Percentiles rank a stretch among this genome's conserved stretches.
Evolutionary conservation across 1,140 invertebrate genomes (phyloP).

Genomic region (Physella acuta): DNA sequence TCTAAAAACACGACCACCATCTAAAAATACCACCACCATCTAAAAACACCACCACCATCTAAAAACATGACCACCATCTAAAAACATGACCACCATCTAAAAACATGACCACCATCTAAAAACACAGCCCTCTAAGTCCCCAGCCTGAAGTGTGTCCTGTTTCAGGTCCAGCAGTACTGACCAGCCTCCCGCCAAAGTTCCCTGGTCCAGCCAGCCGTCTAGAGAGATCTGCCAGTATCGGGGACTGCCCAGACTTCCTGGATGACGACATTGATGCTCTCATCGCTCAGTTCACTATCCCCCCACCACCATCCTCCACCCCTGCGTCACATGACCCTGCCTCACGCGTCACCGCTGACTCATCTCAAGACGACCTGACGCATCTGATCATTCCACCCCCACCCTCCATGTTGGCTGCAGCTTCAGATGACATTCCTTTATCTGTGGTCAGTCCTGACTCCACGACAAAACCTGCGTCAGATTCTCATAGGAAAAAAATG

Average conservation of each 20-base stretch:
- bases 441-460: not conserved
- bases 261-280: constrained; percentile 72
- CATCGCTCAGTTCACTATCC: constrained; percentile 78
- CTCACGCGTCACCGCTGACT: not conserved
- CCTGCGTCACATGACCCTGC: not conserved
- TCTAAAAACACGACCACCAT: too few relatives aligned
- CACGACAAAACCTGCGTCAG: constrained; percentile 26
- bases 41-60: too few relatives aligned
- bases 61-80: too few relatives aligned
- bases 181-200: not conserved
- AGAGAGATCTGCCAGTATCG: constrained; percentile 28
- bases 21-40: too few relatives aligned
- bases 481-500: constrained; percentile 15
- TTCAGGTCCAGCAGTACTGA: too few relatives aligned
- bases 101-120: too few relatives aligned
- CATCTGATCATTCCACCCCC: constrained; percentile 81
- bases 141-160: not conserved
- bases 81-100: too few relatives aligned
- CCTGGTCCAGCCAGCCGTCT: constrained; percentile 13
- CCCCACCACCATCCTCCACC: constrained; percentile 65
- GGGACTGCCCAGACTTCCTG: constrained; percentile 42
- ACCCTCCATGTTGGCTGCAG: constrained; percentile 54
- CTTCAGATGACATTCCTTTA: not conserved
- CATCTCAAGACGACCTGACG: constrained; percentile 68
- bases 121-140: too few relatives aligned